Evolutionary conservation across 2,113 vertebrate species (phyloP), one percentile per base, ranked within the genome.

Genomic region (Epinephelus cyanopodus): DNA sequence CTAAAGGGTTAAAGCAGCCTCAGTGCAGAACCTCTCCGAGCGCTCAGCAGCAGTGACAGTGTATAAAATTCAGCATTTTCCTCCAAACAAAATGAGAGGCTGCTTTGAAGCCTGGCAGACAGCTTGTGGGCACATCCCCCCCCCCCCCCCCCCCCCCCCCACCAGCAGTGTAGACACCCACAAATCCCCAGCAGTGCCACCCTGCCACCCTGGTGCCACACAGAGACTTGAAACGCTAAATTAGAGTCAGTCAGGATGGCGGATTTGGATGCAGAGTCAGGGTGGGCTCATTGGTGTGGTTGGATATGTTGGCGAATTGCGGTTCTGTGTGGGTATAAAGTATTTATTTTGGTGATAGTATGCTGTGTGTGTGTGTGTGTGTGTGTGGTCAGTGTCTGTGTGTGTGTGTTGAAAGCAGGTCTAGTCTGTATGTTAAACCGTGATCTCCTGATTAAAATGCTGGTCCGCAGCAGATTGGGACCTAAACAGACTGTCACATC

Each of bases 231-330:
- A 90, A 92, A 91, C 83, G 3, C 15, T 83, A 83, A 93, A 91
- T 93, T 91, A 93, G 56, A 86, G 81, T 67, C 61, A 72, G 82
- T 84, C 13, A 73, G 52, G 83, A 77, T 50, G 87, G 78, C 68
- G 65, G 86, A 79, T 90, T 90, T 83, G 86, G 89, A 88, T 77
- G 69, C 81, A 90, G 79, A 89, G 68, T 85, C 86, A 77, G 92
- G 92, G 93, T 94, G 93, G 93, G 89, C 93, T 87, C 77, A 81
- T 80, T 91, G 90, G 85, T 93, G 92, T 88, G 92, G 92, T 73
- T 71, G 81, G 70, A 52, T 61, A 47, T 89, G 90, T 91, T 93
- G 90, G 90, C 74, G 68, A 90, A 83, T 75, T 69, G 91, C 6
- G 89, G 90, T 92, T 76, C 61, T n/a, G 85, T 89, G 91, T 93